Conservation (phyloP, 1,140 invertebrate genomes). For the Panulirus ornatus region DNA sequence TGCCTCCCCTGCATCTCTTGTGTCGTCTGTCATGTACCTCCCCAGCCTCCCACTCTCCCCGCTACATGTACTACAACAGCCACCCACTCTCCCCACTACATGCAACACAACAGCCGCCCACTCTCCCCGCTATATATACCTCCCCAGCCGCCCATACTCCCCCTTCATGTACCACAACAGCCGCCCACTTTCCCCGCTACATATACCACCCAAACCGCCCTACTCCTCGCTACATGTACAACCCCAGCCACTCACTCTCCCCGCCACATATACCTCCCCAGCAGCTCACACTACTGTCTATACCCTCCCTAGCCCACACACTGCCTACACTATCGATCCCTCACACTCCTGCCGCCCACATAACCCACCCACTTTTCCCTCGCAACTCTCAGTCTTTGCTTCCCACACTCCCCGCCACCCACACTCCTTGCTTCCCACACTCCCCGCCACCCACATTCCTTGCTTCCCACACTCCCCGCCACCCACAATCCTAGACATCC, state of each 20-base stretch:
- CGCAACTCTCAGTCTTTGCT: too few relatives aligned
- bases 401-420: neutral
- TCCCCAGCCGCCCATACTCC: neutral
- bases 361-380: neutral
- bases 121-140: too few relatives aligned
- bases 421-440: neutral
- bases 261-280: neutral
- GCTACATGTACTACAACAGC: neutral
- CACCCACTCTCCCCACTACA: neutral
- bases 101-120: too few relatives aligned
- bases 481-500: too few relatives aligned
- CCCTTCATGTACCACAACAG: neutral
- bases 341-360: neutral
- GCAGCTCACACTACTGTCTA: neutral
- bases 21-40: neutral
- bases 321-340: too few relatives aligned
- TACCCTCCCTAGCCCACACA: too few relatives aligned
- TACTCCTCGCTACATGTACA: neutral
- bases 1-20: neutral
- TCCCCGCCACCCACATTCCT: too few relatives aligned
- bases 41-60: neutral
- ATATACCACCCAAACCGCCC: neutral
- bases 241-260: neutral
- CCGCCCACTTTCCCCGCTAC: neutral
- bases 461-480: too few relatives aligned